Base-by-base conservation (phyloP, 1,140 invertebrate genomes). In the Sycobia sp. region DNA sequence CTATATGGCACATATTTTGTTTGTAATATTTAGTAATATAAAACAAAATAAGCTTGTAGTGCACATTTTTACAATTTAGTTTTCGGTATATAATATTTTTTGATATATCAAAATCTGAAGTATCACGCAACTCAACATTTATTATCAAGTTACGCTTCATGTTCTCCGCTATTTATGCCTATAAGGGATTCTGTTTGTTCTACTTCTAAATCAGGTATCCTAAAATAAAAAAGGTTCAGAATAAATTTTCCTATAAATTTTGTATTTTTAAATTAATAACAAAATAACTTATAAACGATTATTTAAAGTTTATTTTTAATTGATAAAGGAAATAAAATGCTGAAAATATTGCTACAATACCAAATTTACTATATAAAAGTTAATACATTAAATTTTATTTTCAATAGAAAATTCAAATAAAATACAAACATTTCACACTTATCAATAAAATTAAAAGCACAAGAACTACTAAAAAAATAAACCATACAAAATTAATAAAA, bases 111-210 rank as follows among this genome's bases (percentile, higher is more conserved):
- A 54, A 44, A 65, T 66, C 59, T 57, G 41, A 69, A 72, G 53
- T 58, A 63, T 57, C 59, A 39, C 49, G 51, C 57, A 51, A 58
- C 58, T 68, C 56, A 68, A 34, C 38, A 51, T 25, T 79, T 78
- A 79, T 79, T 78, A 76, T 79, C 75, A 58, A 59, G 50, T 83
- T 77, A 86, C 69, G 84, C 84, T 76, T 86, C 84, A 67, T 86
- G 84, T 63, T 86, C 84, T 59, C 76, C 77, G 36, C 75, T 81
- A 73, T 85, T 84, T 59, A 86, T 86, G 65, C 86, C 84, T 71
- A 91, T 91, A 29, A 91, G 77, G 62, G 88, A 89, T 77, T 91
- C 89, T 41, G 89, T 88, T 80, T 90, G 89, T 72, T 91, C 89
- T 59, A 84, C 82, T 70, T 90, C 88, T 44, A 86, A 78, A 71